phyloP scores from a whole-genome alignment of 2,113 vertebrate genomes.

The Otus sunia region DNA sequence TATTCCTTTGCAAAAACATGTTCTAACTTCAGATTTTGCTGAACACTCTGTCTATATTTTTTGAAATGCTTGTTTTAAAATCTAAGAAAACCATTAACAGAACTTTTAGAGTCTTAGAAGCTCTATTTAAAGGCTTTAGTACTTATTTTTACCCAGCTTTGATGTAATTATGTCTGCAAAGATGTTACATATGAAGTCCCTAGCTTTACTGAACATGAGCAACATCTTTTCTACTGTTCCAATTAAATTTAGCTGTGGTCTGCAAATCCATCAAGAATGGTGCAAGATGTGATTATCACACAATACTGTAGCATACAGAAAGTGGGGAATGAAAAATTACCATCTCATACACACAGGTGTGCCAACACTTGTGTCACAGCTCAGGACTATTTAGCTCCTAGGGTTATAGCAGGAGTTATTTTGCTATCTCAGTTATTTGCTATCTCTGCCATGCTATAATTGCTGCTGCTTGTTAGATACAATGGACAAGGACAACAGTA shows the following conservation, averaged over 20 bases:
- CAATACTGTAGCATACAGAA: not conserved
- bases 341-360: accelerated
- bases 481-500: not conserved
- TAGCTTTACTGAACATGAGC: not conserved
- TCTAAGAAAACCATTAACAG: not conserved
- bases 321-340: not conserved
- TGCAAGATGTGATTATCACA: not conserved
- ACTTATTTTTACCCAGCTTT: not conserved
- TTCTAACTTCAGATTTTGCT: not conserved
- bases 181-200: not conserved
- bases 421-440: not conserved
- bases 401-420: not conserved
- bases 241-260: not conserved
- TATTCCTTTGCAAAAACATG: not conserved
- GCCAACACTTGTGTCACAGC: not conserved
- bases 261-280: not conserved
- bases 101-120: not conserved
- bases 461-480: not conserved
- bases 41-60: not conserved
- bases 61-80: not conserved
- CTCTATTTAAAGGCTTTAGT: not conserved
- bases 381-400: not conserved
- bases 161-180: not conserved
- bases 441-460: not conserved
- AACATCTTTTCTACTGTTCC: not conserved